phyloP scores from a whole-genome alignment of 2,113 vertebrate species.

The Psittacula cyanocephala region DNA sequence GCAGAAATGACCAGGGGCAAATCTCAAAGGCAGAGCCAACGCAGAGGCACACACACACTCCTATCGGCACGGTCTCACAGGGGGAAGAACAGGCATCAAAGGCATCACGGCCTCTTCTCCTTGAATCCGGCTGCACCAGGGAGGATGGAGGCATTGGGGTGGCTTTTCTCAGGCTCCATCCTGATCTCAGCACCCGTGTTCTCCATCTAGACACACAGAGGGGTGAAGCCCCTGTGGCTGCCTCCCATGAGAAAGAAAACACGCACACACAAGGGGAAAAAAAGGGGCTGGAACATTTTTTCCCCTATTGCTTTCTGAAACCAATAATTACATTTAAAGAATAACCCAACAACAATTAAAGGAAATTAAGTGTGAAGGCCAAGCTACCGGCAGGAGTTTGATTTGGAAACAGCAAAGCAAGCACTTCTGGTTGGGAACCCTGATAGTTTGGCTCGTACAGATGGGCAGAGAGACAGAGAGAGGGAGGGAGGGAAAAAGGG shows the following conservation, averaged over 20 bases:
- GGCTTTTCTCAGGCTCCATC: accelerated
- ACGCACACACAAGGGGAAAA: accelerated
- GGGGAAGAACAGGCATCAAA: constrained; percentile 1
- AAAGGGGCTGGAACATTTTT: neutral
- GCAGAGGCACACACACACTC: neutral
- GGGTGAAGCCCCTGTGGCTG: neutral
- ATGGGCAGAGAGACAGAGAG: neutral
- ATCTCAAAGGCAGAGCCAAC: constrained; percentile 38
- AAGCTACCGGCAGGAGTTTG: neutral
- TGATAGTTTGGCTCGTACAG: neutral
- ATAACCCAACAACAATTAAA: constrained; percentile 21
- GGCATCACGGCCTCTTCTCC: neutral
- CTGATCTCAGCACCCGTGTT: neutral
- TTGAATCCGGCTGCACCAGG: accelerated
- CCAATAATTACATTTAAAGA: constrained; percentile 48
- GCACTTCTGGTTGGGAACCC: constrained; percentile 13
- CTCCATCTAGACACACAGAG: neutral
- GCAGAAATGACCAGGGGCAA: constrained; percentile 63
- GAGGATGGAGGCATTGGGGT: neutral
- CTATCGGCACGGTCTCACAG: neutral
- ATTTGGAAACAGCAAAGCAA: constrained; percentile 32
- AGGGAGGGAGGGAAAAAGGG: neutral
- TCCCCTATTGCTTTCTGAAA: neutral
- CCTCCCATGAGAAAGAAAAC: constrained; percentile 1
- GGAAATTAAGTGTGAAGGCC: constrained; percentile 36